A percentile compares a stretch with the other conserved stretches of the same genome.
Evolutionary conservation across 1,140 invertebrate genomes (phyloP).

Genomic region (Drosophila nasuta): DNA sequence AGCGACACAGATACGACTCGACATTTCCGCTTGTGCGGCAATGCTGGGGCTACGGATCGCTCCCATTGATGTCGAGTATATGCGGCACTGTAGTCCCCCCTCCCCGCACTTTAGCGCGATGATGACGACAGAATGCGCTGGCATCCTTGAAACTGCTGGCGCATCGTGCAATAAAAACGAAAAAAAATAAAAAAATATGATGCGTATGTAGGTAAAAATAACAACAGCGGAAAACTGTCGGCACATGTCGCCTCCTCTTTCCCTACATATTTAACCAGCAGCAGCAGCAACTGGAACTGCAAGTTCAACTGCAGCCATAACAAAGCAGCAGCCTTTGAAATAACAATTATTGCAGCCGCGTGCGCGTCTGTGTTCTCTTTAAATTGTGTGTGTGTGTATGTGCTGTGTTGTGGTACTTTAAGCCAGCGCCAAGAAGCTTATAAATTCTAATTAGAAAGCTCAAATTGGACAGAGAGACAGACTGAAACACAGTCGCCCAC

Average conservation of each 20-base stretch:
- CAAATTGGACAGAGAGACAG: slow-evolving; percentile 49
- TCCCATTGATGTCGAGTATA: slow-evolving; percentile 70
- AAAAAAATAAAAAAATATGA: slow-evolving; percentile 28
- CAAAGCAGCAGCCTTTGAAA: slow-evolving; percentile 52
- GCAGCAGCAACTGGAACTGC: slow-evolving; percentile 9
- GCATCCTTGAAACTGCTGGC: slow-evolving; percentile 65
- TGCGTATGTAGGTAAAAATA: slow-evolving; percentile 78
- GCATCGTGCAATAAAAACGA: slow-evolving; percentile 43
- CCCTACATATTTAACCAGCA: background rate
- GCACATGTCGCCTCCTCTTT: slow-evolving; percentile 42
- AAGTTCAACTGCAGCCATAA: slow-evolving; percentile 39
- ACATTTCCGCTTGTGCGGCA: slow-evolving; percentile 75
- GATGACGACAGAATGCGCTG: slow-evolving; percentile 24
- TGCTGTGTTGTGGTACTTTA: slow-evolving; percentile 36
- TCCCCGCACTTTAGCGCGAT: slow-evolving; percentile 15
- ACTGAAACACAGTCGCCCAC: slow-evolving; percentile 20
- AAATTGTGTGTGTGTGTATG: slow-evolving; percentile 15
- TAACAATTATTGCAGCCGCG: slow-evolving; percentile 48
- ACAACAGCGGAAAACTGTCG: slow-evolving; percentile 66
- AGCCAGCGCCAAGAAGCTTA: slow-evolving; percentile 46
- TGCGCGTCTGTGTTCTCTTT: slow-evolving; percentile 29
- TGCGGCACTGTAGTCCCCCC: background rate
- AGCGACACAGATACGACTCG: slow-evolving; percentile 78
- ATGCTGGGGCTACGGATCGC: slow-evolving; percentile 48
- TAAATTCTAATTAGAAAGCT: slow-evolving; percentile 75